Evolutionary conservation across 37 sponge, comb jelly and placozoan species (phyloP).

Genomic region (Agelas oroides): DNA sequence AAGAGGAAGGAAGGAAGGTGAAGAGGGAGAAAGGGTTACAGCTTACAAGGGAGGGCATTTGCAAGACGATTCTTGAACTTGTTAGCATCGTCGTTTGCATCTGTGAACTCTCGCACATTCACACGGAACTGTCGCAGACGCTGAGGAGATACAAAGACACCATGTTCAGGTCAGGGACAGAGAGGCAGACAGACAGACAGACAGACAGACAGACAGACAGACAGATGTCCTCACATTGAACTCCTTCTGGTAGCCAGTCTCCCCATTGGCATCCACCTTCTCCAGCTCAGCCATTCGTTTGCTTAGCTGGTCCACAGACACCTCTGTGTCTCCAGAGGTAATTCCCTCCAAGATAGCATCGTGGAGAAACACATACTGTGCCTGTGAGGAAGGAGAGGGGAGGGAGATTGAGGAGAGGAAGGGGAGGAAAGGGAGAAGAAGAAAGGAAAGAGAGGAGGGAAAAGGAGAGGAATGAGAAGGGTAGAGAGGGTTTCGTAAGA

Average conservation of each 20-base stretch:
- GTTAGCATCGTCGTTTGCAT: slow-evolving; percentile 70
- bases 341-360: slow-evolving; percentile 93
- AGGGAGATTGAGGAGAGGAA: neutral
- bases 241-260: slow-evolving; percentile 69
- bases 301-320: slow-evolving; percentile 57
- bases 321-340: slow-evolving; percentile 66
- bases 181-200: no score
- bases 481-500: no score
- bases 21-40: no score
- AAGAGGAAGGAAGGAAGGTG: no score
- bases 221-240: slow-evolving; percentile 51
- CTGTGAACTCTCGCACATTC: slow-evolving; percentile 53
- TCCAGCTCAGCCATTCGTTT: slow-evolving; percentile 47
- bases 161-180: no score
- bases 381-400: slow-evolving; percentile 25
- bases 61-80: slow-evolving; percentile 75
- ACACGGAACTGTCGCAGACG: slow-evolving; percentile 56
- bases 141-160: slow-evolving; percentile 11
- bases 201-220: no score
- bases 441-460: no score
- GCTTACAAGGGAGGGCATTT: slow-evolving; percentile 85
- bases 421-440: neutral
- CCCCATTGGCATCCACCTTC: slow-evolving; percentile 48
- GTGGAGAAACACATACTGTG: slow-evolving; percentile 94
- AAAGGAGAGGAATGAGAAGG: no score